Evolutionary conservation across 2,797 vertebrate genomes (phyloP), one percentile per base, ranked within the genome.

Genomic region (Staurois parvus): DNA sequence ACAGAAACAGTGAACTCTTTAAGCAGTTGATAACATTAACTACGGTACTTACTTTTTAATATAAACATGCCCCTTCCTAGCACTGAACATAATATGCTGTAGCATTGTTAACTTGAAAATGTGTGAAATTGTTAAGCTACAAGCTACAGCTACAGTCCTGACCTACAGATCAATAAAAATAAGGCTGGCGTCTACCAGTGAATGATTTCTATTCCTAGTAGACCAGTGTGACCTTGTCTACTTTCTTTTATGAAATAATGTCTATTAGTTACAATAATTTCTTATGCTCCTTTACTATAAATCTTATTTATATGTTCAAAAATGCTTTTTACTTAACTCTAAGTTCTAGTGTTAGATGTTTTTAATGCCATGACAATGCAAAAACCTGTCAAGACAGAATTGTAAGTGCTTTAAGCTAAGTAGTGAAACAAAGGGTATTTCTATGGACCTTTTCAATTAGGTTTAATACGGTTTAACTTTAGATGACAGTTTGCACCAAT

Each of bases 181-280:
- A 34, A 70, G 42, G 19, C 67, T 80, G 78, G 78, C 78, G 29
- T 48, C 66, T 45, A 56, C 78, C 42, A 29, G 17, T 48, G 40
- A n/a, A 10, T 40, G n/a, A n/a, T 67, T 34, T 66, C 13, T 26
- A 66, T 28, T 45, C 13, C 37, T 56, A 28, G 12, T 48, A 1
- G 42, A 80, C 78, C 66, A 70, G 76, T 29, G 28, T 80, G 78
- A 80, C 78, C 42, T 40, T 24, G 42, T 66, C 59, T 21, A 42
- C 32, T 48, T 68, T 80, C 9, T 70, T n/a, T 34, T 32, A 80
- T 80, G 76, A 80, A 52, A 69, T 80, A 67, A 52, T 13, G 8
- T 45, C 67, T 80, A 8, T 52, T 56, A 70, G 66, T 70, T 70
- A 80, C 30, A 70, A 70, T 69, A 13, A 79, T 19, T 79, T 68